Evolutionary conservation across 2,888 invertebrate genomes (phyloP).

Genomic region (Thumatha senex): DNA sequence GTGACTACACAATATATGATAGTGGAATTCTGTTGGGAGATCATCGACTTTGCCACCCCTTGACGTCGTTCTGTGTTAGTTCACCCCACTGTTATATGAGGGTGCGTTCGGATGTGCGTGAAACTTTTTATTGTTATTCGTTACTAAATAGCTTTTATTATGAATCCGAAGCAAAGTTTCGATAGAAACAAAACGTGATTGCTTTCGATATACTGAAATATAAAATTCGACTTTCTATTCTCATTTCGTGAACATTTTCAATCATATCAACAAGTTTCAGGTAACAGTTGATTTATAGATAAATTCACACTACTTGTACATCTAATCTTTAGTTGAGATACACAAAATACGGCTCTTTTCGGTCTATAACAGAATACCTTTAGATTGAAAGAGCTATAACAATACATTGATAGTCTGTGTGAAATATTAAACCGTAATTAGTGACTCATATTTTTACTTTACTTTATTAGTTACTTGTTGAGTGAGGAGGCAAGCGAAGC

Average conservation of each 20-base stretch:
- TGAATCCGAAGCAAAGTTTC: constrained; percentile 1
- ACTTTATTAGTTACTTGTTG: too few relatives aligned
- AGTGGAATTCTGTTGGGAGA: constrained; percentile 48
- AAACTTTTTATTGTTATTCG: constrained; percentile 42
- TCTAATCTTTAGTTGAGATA: too few relatives aligned
- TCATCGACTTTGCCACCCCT: constrained; percentile 43
- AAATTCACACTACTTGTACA: too few relatives aligned
- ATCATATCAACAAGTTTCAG: too few relatives aligned
- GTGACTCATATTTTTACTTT: too few relatives aligned
- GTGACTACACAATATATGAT: constrained; percentile 42
- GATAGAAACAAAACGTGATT: neutral
- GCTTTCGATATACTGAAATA: neutral
- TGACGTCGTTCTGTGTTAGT: constrained; percentile 51
- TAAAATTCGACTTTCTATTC: neutral
- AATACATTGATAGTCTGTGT: too few relatives aligned
- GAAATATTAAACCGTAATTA: too few relatives aligned
- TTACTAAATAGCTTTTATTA: constrained; percentile 25
- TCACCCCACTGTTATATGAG: constrained; percentile 41
- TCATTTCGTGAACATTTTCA: neutral
- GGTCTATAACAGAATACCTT: too few relatives aligned
- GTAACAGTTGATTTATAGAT: too few relatives aligned
- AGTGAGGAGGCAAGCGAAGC: too few relatives aligned
- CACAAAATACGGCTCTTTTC: too few relatives aligned
- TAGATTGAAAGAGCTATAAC: too few relatives aligned
- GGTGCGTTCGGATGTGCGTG: constrained; percentile 37